phyloP scores from a whole-genome alignment of 1,140 invertebrate genomes.

The Cydia pomonella region DNA sequence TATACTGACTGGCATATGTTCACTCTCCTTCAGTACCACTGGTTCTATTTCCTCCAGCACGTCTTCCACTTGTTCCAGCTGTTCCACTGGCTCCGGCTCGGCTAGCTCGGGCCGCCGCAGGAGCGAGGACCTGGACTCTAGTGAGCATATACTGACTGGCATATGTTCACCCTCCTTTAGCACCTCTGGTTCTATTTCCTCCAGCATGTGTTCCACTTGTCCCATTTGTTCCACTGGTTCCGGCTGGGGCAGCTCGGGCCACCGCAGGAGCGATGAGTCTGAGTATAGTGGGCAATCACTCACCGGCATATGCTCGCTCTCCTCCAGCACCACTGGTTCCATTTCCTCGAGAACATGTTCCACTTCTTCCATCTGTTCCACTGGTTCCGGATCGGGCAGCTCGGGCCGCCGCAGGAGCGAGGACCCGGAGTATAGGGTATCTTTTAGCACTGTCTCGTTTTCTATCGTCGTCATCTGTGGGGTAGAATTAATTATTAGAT shows the following conservation, averaged over 20 bases:
- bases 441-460: conserved; percentile 46
- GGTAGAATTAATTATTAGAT: neutral
- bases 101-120: conserved; percentile 40
- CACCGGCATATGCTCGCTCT: conserved; percentile 64
- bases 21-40: conserved; percentile 30
- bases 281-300: conserved; percentile 47
- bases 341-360: neutral
- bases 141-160: conserved; percentile 64
- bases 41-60: neutral
- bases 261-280: conserved; percentile 48
- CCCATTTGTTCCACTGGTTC: conserved; percentile 17
- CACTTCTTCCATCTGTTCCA: neutral
- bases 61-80: conserved; percentile 9
- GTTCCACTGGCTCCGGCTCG: conserved; percentile 36
- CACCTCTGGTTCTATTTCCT: neutral
- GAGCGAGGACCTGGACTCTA: conserved; percentile 49
- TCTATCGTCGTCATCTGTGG: conserved; percentile 34
- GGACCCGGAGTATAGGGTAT: conserved; percentile 48
- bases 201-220: neutral
- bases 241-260: conserved; percentile 35
- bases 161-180: conserved; percentile 38
- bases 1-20: conserved; percentile 66
- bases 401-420: conserved; percentile 47
- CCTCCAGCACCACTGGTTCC: conserved; percentile 23
- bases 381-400: conserved; percentile 36